Percentiles rank a stretch among this genome's conserved stretches.
Evolutionary conservation across 1,140 invertebrate genomes (phyloP).

Genomic region (Camponotus vicinus): DNA sequence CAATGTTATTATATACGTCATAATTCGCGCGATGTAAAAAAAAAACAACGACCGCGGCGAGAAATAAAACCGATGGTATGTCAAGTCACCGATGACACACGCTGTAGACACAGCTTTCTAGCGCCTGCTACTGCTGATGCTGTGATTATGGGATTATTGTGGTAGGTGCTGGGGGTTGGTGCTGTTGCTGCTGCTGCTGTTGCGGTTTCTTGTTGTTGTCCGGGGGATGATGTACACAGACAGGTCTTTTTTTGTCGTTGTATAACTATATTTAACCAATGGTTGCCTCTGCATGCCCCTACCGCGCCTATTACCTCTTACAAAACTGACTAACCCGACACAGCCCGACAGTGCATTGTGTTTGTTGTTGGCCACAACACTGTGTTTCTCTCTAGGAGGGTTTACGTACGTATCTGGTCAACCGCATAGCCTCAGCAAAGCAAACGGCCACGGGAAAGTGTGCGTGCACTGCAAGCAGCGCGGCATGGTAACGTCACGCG

Average conservation of each 20-base stretch:
- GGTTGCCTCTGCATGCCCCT: constrained; percentile 84
- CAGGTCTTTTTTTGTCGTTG: constrained; percentile 7
- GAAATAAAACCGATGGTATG: constrained; percentile 30
- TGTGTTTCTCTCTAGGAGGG: constrained; percentile 85
- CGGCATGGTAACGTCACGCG: constrained; percentile 85
- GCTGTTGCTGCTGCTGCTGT: constrained; percentile 34
- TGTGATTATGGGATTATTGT: constrained; percentile 72
- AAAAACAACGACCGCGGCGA: constrained; percentile 7
- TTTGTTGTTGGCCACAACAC: constrained; percentile 55
- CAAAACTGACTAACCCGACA: constrained; percentile 81
- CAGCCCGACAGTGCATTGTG: constrained; percentile 77
- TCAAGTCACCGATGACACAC: constrained; percentile 81
- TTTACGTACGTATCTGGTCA: constrained; percentile 85
- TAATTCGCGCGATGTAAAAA: background rate
- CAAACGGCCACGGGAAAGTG: constrained; percentile 86
- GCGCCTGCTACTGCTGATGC: constrained; percentile 80
- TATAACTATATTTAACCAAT: constrained; percentile 79
- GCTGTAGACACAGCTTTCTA: constrained; percentile 82
- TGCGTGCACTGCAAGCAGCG: constrained; percentile 86
- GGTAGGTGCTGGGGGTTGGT: constrained; percentile 82
- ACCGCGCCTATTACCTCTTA: constrained; percentile 73
- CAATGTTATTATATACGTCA: constrained; percentile 81
- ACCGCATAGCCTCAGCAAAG: constrained; percentile 86
- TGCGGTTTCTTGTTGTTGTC: constrained; percentile 1
- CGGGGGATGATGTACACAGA: constrained; percentile 21